phyloP scores from a whole-genome alignment of 2,888 invertebrate genomes.

The Acleris cristana region DNA sequence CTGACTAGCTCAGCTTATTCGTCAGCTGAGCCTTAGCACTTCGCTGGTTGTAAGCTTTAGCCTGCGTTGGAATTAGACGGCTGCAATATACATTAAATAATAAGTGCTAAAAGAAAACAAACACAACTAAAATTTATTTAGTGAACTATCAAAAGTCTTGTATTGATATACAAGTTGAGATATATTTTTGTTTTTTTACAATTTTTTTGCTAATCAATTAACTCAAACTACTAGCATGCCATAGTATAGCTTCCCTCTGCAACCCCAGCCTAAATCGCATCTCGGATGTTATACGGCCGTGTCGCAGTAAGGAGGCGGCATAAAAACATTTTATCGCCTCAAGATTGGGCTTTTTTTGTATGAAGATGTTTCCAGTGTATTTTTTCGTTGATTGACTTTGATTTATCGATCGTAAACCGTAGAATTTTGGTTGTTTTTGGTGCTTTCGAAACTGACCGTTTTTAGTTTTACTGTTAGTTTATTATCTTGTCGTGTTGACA shows the following conservation, averaged over 20 bases:
- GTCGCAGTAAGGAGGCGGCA: constrained; percentile 25
- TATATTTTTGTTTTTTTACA: too few species aligned
- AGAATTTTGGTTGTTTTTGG: constrained; percentile 7
- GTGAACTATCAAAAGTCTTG: too few species aligned
- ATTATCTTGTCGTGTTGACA: background rate
- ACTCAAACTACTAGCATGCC: background rate
- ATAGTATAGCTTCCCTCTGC: constrained; percentile 10
- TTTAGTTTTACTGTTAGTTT: background rate
- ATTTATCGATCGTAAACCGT: constrained; percentile 27
- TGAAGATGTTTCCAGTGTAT: constrained; percentile 27
- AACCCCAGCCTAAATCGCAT: background rate
- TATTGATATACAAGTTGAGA: too few species aligned
- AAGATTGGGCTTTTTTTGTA: constrained; percentile 37
- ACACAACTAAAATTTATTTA: too few species aligned
- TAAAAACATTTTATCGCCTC: constrained; percentile 39
- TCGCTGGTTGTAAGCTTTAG: too few species aligned
- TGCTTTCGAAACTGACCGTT: constrained; percentile 15
- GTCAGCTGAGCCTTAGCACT: too few species aligned
- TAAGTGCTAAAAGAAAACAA: too few species aligned
- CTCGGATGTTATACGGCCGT: constrained; percentile 13
- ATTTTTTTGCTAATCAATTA: background rate
- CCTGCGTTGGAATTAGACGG: too few species aligned
- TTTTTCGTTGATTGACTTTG: constrained; percentile 33
- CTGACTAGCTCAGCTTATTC: too few species aligned
- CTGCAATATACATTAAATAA: too few species aligned